Conservation (phyloP, 2,888 invertebrate genomes). For the Muscina levida region DNA sequence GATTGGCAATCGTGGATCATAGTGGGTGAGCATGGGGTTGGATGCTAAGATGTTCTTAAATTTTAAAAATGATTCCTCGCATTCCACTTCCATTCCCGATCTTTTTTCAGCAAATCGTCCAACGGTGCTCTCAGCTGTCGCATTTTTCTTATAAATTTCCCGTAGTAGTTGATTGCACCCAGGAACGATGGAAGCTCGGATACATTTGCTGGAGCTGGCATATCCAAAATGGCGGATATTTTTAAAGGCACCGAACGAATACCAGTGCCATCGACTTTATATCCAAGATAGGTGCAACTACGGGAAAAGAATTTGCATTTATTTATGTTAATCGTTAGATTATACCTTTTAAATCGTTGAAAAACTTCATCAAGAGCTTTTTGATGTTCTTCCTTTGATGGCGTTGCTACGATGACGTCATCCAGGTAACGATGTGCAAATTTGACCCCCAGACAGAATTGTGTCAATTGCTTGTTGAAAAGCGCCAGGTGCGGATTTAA, state of each 20-base stretch:
- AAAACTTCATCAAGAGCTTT: constrained; percentile 34
- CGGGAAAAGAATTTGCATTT: constrained; percentile 14
- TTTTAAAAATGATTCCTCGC: constrained; percentile 47
- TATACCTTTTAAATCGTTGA: constrained; percentile 40
- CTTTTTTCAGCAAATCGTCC: constrained; percentile 17
- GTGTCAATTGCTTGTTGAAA: constrained; percentile 64
- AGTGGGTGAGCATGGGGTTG: constrained; percentile 57
- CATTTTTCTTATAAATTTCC: constrained; percentile 24
- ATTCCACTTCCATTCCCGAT: constrained; percentile 38
- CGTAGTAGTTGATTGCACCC: constrained; percentile 10
- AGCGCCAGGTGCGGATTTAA: constrained; percentile 61
- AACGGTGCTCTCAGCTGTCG: constrained; percentile 32
- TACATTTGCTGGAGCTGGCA: no score
- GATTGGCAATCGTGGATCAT: constrained; percentile 38
- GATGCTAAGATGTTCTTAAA: constrained; percentile 53
- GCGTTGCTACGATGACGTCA: constrained; percentile 49
- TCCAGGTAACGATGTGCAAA: constrained; percentile 42
- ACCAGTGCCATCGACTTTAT: no score
- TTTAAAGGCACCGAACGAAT: no score
- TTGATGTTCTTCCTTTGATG: constrained; percentile 25
- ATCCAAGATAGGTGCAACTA: neutral
- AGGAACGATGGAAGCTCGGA: no score
- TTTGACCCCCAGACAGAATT: constrained; percentile 59
- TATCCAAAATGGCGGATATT: no score
- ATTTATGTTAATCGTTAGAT: no score